Evolutionary conservation across 2,113 vertebrate genomes (phyloP).

Genomic region (Silurus asotus): DNA sequence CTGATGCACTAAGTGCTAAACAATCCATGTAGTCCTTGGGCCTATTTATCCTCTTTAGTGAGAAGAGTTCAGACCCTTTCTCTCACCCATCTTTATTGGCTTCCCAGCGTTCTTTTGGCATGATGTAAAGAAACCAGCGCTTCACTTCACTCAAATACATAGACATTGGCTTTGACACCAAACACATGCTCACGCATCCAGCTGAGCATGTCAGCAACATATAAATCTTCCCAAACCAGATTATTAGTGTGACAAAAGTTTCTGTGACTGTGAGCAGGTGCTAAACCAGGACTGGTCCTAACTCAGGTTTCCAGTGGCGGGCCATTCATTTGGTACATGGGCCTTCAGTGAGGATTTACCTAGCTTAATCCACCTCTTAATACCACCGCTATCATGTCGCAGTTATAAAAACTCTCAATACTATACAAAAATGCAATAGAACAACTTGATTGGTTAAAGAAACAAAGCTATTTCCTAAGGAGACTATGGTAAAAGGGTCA

Average conservation of each 20-base stretch:
- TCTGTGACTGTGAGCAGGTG: background rate
- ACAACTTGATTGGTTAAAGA: too few species aligned
- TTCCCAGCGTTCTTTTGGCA: constrained; percentile 23
- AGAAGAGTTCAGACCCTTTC: background rate
- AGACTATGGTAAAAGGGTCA: too few species aligned
- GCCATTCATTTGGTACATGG: too few species aligned
- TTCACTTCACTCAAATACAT: background rate
- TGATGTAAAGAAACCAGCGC: background rate
- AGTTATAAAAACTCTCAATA: too few species aligned
- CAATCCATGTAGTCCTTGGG: background rate
- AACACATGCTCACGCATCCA: background rate
- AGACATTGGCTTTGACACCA: constrained; percentile 2
- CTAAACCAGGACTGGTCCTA: background rate
- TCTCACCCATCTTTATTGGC: background rate
- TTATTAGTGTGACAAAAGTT: constrained; percentile 23
- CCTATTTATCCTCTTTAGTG: background rate
- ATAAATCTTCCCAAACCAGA: constrained; percentile 38
- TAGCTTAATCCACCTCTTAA: too few species aligned
- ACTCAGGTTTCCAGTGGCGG: background rate
- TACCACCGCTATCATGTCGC: too few species aligned
- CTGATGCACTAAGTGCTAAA: background rate
- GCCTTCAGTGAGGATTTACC: too few species aligned
- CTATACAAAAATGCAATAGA: too few species aligned
- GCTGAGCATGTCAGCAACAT: constrained; percentile 4
- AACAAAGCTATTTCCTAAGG: too few species aligned